Evolutionary conservation across 2,113 vertebrate species (phyloP).

Genomic region (Rousettus leschenaultii): DNA sequence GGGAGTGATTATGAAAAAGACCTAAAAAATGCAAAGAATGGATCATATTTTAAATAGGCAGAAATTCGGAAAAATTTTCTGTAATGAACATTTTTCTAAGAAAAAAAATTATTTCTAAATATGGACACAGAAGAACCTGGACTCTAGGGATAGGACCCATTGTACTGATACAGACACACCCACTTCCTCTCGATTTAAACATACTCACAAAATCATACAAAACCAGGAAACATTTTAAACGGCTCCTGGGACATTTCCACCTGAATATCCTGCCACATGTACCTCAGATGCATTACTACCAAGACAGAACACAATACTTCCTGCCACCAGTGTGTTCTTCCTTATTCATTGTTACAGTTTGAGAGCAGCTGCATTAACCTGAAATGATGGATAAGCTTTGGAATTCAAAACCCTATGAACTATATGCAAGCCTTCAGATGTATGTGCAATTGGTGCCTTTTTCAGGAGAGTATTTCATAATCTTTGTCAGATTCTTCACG

Average conservation of each 20-base stretch:
- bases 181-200: not conserved
- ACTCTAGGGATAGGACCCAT: not conserved
- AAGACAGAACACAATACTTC: not conserved
- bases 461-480: not conserved
- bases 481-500: not conserved
- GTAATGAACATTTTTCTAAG: not conserved
- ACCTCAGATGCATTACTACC: not conserved
- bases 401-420: not conserved
- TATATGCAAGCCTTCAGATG: not conserved
- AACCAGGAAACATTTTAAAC: constrained; percentile 34
- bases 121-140: not conserved
- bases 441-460: not conserved
- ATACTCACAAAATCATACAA: not conserved
- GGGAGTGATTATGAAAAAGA: not conserved
- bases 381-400: not conserved
- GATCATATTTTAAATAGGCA: not conserved
- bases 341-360: not conserved
- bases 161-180: not conserved
- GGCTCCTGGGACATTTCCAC: not conserved
- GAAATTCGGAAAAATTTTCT: not conserved
- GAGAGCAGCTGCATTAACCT: not conserved
- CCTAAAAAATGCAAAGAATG: not conserved
- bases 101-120: not conserved
- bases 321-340: not conserved
- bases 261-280: not conserved